These are phyloP conservation scores for Distichodus sexfasciatus DNA, from an alignment of 2,797 vertebrate genomes.

Conservation along the genomic window DNA sequence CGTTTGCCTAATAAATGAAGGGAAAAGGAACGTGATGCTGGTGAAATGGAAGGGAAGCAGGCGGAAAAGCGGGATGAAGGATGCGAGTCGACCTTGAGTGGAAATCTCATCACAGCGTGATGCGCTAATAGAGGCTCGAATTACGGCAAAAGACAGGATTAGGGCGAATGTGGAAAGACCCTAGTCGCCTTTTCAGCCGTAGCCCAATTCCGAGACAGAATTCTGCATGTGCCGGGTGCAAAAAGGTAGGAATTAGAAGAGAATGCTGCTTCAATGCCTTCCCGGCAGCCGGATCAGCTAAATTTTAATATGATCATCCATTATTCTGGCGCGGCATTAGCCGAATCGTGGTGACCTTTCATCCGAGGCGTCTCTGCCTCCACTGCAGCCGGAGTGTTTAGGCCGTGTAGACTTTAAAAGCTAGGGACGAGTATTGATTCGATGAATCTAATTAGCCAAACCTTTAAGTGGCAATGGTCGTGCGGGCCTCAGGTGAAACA, in stretches of 20 bases:
- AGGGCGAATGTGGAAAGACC: not conserved
- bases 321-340: not conserved
- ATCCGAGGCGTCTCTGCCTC: too few species aligned
- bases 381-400: not conserved
- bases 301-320: not conserved
- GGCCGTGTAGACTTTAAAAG: not conserved
- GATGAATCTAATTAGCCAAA: not conserved
- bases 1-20: constrained; percentile 1
- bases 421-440: constrained; percentile 11
- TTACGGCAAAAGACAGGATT: constrained; percentile 21
- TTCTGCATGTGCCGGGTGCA: not conserved
- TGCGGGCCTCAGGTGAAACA: not conserved
- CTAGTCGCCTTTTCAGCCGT: not conserved
- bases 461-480: not conserved
- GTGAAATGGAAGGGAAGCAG: not conserved
- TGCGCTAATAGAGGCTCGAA: constrained; percentile 1
- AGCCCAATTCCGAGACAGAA: not conserved
- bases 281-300: not conserved
- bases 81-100: constrained; percentile 17
- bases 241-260: not conserved
- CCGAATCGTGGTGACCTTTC: too few species aligned
- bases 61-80: not conserved
- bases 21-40: not conserved
- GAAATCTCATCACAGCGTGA: constrained; percentile 18
- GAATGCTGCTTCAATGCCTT: not conserved